These are phyloP conservation scores for Pterois miles DNA, from an alignment of 2,797 vertebrate genomes.

Conservation along the genomic window DNA sequence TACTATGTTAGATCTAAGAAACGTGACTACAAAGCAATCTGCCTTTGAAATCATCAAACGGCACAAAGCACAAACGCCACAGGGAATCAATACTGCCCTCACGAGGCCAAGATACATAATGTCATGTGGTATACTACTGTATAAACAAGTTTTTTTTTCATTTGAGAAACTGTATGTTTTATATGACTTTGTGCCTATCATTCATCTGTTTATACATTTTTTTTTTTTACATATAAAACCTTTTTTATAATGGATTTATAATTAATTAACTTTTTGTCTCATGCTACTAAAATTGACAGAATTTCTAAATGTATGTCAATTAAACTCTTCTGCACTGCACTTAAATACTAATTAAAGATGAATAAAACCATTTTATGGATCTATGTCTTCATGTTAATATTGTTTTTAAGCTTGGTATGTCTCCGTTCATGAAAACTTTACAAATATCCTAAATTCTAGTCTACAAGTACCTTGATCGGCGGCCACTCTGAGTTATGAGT, in stretches of 20 bases:
- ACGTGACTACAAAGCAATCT: neutral
- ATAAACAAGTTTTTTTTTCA: neutral
- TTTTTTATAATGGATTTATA: too few relatives aligned
- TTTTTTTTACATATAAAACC: neutral
- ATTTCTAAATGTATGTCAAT: neutral
- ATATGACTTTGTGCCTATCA: neutral
- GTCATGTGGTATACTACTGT: neutral
- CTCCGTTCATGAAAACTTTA: neutral
- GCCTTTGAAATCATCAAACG: neutral
- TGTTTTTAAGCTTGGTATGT: neutral
- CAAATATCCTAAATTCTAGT: neutral
- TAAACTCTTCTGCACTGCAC: neutral
- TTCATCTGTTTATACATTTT: too few relatives aligned
- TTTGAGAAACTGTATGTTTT: neutral
- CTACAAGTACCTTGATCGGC: neutral
- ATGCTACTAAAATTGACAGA: neutral
- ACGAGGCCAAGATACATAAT: slow-evolving; percentile 2
- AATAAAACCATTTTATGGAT: neutral
- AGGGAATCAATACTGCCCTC: slow-evolving; percentile 21
- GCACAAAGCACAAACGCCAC: neutral
- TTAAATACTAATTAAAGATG: neutral
- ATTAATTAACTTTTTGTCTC: neutral
- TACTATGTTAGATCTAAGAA: neutral
- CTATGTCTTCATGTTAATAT: neutral
- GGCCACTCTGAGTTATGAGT: neutral